These are phyloP conservation scores for Brenthis hecate DNA, from an alignment of 2,888 invertebrate species.

Conservation along the genomic window DNA sequence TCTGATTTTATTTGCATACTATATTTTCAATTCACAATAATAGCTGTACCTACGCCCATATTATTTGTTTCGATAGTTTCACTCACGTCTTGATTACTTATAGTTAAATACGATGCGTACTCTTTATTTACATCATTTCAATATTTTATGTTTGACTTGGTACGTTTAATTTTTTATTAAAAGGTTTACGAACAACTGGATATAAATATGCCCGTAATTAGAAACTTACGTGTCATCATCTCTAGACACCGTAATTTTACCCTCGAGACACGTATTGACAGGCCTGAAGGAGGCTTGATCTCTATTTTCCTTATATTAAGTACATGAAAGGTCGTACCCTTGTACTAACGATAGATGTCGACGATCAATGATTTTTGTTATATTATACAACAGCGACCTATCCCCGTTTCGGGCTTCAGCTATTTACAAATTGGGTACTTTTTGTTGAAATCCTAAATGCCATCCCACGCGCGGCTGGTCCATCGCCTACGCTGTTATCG, in stretches of 20 bases:
- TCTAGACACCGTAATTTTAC: constrained; percentile 25
- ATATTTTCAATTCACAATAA: constrained; percentile 16
- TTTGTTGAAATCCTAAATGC: too few relatives aligned
- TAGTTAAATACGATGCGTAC: neutral
- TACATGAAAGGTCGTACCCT: neutral
- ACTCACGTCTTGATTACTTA: neutral
- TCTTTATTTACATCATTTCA: neutral
- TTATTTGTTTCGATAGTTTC: constrained; percentile 17
- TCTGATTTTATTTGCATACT: constrained; percentile 27
- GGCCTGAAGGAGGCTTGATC: constrained; percentile 37
- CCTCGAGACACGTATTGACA: constrained; percentile 35
- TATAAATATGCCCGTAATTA: too few relatives aligned
- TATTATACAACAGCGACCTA: too few relatives aligned
- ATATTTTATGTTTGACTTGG: neutral
- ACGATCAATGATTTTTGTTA: neutral
- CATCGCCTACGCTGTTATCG: too few relatives aligned
- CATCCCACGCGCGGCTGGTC: too few relatives aligned
- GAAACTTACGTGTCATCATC: constrained; percentile 22
- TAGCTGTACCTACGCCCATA: constrained; percentile 5
- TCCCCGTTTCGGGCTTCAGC: too few relatives aligned
- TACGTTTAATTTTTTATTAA: too few relatives aligned
- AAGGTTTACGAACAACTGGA: too few relatives aligned
- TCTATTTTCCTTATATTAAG: constrained; percentile 30
- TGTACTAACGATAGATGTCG: neutral
- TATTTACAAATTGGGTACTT: too few relatives aligned